Base-by-base conservation (phyloP, 35 echinoderm and acorn worm species). In the Acanthaster planci region DNA sequence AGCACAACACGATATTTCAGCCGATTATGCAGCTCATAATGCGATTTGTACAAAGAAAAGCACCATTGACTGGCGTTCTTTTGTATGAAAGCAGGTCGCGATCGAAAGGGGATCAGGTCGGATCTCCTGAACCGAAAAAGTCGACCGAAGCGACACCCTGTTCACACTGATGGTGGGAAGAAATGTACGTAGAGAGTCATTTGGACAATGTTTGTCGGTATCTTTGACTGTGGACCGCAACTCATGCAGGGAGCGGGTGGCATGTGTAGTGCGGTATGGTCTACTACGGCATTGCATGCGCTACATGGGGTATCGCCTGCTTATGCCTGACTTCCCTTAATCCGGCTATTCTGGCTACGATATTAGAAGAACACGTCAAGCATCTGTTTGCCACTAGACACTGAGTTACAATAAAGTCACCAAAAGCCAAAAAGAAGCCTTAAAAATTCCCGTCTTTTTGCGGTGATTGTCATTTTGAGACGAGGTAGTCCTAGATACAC, bases 11-110 rank as follows among this genome's bases (percentile, higher is more conserved):
- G 26, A 31, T 72, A 31, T 72, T 72, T 72, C 64, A 31, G 64
- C 64, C 64, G 64, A 72, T 72, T 72, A 72, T 72, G 64, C 64
- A 72, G 64, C 64, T 72, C 64, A 72, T 72, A 72, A 72, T 72
- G 64, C 64, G 64, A 72, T 72, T 72, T 72, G 64, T 72, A 72
- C 64, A 72, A 72, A 72, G 64, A 10, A 72, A 72, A 72, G 64
- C 34, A 34, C 64, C 23, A 72, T 34, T 26, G 64, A 72, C 64
- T 72, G 64, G 64, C 64, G 64, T 34, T 72, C 64, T 72, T 72
- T 72, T 72, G 64, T 72, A 72, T 72, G 21, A 72, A 72, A 72
- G 64, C 64, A 72, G 64, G 64, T 72, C 64, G 64, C 64, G 23
- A 72, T 72, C 64, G 64, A 72, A 72, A 34, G 26, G 64, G 64